Percentiles rank a stretch among this genome's conserved stretches.
phyloP scores from a whole-genome alignment of 1,140 invertebrate genomes.

The Chelonus insularis region DNA sequence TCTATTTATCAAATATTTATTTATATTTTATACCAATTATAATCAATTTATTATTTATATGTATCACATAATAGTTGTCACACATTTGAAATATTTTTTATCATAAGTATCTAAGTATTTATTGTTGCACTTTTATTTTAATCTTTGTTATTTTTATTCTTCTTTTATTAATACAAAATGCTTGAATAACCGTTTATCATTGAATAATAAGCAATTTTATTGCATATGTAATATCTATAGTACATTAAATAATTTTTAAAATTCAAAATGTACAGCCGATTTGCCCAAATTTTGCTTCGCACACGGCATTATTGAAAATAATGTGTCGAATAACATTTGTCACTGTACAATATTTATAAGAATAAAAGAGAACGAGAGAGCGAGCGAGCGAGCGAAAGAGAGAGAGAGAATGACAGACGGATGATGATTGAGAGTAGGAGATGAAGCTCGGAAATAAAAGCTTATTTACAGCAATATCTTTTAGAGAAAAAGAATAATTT shows the following conservation, averaged over 20 bases:
- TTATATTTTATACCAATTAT: conserved; percentile 6
- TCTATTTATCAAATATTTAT: neutral
- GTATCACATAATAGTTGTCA: neutral
- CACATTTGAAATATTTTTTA: neutral
- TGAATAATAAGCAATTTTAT: conserved; percentile 7
- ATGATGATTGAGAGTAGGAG: conserved; percentile 18
- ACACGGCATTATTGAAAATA: conserved; percentile 1
- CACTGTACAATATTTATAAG: conserved; percentile 23
- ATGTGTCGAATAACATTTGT: conserved; percentile 16
- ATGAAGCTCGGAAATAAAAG: conserved; percentile 4
- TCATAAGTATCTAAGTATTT: neutral
- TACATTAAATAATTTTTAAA: neutral
- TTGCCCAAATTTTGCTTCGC: conserved; percentile 19
- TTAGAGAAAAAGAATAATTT: neutral
- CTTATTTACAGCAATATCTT: conserved; percentile 17
- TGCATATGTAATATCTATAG: neutral
- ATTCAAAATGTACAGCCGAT: conserved; percentile 20
- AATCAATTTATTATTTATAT: neutral
- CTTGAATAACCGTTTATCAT: too few species aligned
- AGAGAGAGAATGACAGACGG: conserved; percentile 7
- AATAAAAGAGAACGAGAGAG: conserved; percentile 16
- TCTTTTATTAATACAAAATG: too few species aligned
- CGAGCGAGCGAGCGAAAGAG: neutral
- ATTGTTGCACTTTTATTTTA: too few species aligned
- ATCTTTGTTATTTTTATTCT: too few species aligned